These are phyloP conservation scores for Carcinoscorpius rotundicauda DNA, from an alignment of 1,140 invertebrate species.

Conservation along the genomic window DNA sequence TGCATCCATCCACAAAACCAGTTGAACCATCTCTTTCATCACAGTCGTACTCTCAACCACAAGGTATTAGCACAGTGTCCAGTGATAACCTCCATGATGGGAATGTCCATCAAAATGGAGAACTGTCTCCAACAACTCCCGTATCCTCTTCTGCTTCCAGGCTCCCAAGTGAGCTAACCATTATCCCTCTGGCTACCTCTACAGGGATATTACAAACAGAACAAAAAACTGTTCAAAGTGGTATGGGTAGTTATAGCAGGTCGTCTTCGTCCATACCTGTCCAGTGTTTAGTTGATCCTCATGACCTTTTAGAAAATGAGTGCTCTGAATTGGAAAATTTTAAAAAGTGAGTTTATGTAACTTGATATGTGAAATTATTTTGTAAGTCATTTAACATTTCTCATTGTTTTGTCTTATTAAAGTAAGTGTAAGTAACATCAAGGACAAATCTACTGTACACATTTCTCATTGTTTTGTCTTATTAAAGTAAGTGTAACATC, in stretches of 20 bases:
- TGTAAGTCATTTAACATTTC: too few relatives aligned
- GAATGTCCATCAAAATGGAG: slow-evolving; percentile 14
- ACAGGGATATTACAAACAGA: neutral
- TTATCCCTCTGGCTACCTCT: slow-evolving; percentile 20
- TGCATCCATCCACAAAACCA: neutral
- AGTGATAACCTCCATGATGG: slow-evolving; percentile 13
- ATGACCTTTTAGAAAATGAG: slow-evolving; percentile 24
- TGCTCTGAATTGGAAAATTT: slow-evolving; percentile 26
- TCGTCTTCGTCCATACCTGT: too few relatives aligned
- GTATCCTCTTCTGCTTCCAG: slow-evolving; percentile 21
- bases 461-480: too few relatives aligned
- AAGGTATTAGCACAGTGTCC: slow-evolving; percentile 18
- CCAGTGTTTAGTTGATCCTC: slow-evolving; percentile 23
- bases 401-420: too few relatives aligned
- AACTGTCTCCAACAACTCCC: slow-evolving; percentile 17
- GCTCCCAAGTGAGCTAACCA: slow-evolving; percentile 21
- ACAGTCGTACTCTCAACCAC: slow-evolving; percentile 14
- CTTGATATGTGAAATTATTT: too few relatives aligned
- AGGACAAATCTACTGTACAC: too few relatives aligned
- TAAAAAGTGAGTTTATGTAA: slow-evolving; percentile 22
- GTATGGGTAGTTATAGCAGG: too few relatives aligned
- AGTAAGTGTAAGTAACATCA: too few relatives aligned
- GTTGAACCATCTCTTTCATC: neutral
- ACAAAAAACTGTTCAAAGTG: too few relatives aligned
- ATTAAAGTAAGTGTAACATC: too few relatives aligned